Evolutionary conservation across 1,140 invertebrate genomes (phyloP), one percentile per base, ranked within the genome.

Genomic region (Bombus pyrosoma): DNA sequence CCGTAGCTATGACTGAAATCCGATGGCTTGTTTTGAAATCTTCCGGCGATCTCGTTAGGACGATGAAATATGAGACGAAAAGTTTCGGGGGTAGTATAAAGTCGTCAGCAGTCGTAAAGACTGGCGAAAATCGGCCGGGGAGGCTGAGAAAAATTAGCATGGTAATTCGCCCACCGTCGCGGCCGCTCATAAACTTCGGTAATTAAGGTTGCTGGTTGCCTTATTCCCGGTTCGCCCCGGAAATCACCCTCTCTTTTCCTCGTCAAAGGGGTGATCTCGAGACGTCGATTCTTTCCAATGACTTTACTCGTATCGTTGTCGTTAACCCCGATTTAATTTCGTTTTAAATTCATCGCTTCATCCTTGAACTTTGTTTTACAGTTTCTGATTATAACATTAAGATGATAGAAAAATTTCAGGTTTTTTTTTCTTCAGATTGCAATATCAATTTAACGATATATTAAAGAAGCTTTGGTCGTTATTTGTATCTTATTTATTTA

Each of bases 71-170:
- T 71, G 62, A 78, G 83, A 79, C 41, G 66, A 78, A 64, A 88
- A 77, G 28, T 88, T 68, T 78, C 47, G 64, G 28, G 73, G 53
- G 75, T 79, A 59, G 79, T 78, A 84, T 86, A 86, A 87, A 91
- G 84, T 89, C 87, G 83, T 86, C 82, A 81, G 71, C 66, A 79
- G 85, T 81, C 81, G 87, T 91, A 87, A 87, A 92, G 86, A 82
- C 43, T 53, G 78, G 78, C 86, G 78, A 62, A 87, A 77, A 79
- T 39, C 18, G 25, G 81, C 73, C 32, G 39, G 28, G 57, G 71
- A 47, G 64, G 79, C 41, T 34, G 47, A 81, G 75, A 93, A 91
- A 90, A 93, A 94, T 94, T 94, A 93, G 93, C 91, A 94, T 93
- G 90, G 86, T 93, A 94, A 94, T 93, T 93, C 89, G 89, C 83